These are phyloP conservation scores for Zingel zingel DNA, from an alignment of 2,113 vertebrate species.

Conservation along the genomic window DNA sequence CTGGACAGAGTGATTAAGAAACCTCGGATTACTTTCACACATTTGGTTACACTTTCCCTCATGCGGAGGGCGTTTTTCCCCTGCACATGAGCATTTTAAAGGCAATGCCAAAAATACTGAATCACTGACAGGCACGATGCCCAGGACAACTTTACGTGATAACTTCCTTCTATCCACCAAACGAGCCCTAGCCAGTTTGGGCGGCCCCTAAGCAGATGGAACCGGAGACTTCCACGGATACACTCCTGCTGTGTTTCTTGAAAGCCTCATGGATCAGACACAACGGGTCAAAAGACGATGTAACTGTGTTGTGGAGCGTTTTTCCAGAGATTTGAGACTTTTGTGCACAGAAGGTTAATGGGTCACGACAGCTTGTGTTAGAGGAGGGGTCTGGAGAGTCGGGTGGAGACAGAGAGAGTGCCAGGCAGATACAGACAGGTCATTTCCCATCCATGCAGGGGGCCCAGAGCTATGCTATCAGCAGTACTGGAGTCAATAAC, in stretches of 20 bases:
- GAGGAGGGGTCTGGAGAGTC: constrained; percentile 26
- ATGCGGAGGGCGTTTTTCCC: constrained; percentile 36
- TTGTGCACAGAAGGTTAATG: constrained; percentile 41
- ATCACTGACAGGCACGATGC: constrained; percentile 67
- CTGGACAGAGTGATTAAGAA: constrained; percentile 62
- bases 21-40: constrained; percentile 63
- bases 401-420: constrained; percentile 54
- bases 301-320: constrained; percentile 15
- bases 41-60: constrained; percentile 62
- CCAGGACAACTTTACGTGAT: constrained; percentile 69
- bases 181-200: constrained; percentile 46
- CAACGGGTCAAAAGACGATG: constrained; percentile 66
- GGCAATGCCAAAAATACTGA: constrained; percentile 66
- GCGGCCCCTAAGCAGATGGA: constrained; percentile 69
- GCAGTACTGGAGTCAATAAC: constrained; percentile 60
- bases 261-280: constrained; percentile 74
- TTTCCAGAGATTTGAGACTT: constrained; percentile 17
- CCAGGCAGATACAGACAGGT: constrained; percentile 60
- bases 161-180: constrained; percentile 59
- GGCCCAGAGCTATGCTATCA: constrained; percentile 35
- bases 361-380: constrained; percentile 34
- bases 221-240: constrained; percentile 42
- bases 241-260: constrained; percentile 57
- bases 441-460: constrained; percentile 64
- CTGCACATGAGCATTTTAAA: constrained; percentile 43